Base-by-base conservation (phyloP, 1,140 invertebrate species). In the Orchestia grillus region DNA sequence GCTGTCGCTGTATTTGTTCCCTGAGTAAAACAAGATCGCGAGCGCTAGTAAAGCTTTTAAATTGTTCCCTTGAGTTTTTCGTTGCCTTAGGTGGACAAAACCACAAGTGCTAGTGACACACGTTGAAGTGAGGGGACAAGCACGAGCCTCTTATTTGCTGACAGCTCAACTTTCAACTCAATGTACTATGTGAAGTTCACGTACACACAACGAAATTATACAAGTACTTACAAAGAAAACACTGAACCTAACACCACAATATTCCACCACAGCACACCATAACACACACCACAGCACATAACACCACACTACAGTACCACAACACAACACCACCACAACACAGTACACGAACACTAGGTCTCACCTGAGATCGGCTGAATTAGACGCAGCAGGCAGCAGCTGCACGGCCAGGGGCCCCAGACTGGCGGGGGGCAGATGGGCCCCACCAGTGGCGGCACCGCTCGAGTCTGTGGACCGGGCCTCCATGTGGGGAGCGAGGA, bases 331-430 rank as follows among this genome's bases (percentile, higher is more conserved):
- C n/a, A 90, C 41, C 41, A 42, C 15, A 42, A 23, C 88, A 8
- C 47, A 53, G 47, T 53, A 53, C 36, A 87, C 8, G 36, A 41
- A 87, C 36, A 41, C 36, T 77, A n/a, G 36, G 36, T 11, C 87
- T 16, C 4, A 90, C 92, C 92, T 94, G 43, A 94, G 44, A 11
- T 94, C 92, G 6, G 92, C 92, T 19, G 92, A 94, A 47, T 94
- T 94, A 19, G 92, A 44, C 0, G 92, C 92, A 15, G 92, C 44
- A 40, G 92, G 92, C 43, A 94, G 92, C 8, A 94, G 92, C 44
- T 94, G 92, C 43, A 94, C 92, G 40, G 92, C 92, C 44, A 94
- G 44, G 36, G 92, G 92, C 44, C 92, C 92, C 23, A 94, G 44
- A 40, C 92, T 94, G 43, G 92, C 92, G 47, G 92, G 92, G 40